These are phyloP conservation scores for human (Homo sapiens) DNA, from an alignment of 2,113 vertebrate species.

Conservation along the genomic window DNA sequence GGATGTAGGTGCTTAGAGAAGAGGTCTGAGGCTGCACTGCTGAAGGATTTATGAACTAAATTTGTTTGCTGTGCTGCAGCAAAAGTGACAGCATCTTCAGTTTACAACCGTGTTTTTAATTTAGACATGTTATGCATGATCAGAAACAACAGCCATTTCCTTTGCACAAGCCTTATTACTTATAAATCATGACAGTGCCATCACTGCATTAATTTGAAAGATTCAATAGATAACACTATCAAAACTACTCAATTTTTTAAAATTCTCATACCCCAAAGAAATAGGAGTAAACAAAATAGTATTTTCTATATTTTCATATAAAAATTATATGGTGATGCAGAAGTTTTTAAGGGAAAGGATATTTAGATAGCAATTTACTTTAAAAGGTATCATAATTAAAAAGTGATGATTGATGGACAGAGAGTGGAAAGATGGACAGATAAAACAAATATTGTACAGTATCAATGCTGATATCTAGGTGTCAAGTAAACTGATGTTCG, in stretches of 20 bases:
- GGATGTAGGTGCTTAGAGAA: not conserved
- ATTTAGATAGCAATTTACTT: not conserved
- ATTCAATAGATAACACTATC: constrained; percentile 38
- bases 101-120: constrained; percentile 80
- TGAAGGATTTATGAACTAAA: constrained; percentile 80
- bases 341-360: not conserved
- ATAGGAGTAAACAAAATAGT: not conserved
- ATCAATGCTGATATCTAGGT: rapidly evolving
- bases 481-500: not conserved
- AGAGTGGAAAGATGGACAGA: not conserved
- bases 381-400: not conserved
- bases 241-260: not conserved
- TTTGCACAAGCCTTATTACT: constrained; percentile 74
- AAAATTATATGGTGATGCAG: not conserved
- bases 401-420: not conserved
- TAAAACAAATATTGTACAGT: not conserved
- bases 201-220: constrained; percentile 57
- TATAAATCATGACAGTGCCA: constrained; percentile 72
- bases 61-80: constrained; percentile 74
- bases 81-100: constrained; percentile 73
- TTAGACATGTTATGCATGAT: constrained; percentile 76
- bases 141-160: constrained; percentile 79
- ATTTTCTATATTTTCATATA: not conserved
- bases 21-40: constrained; percentile 38
- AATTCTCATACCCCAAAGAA: not conserved